Conservation (phyloP, 2,888 invertebrate genomes). For the Isotomurus palustris region DNA sequence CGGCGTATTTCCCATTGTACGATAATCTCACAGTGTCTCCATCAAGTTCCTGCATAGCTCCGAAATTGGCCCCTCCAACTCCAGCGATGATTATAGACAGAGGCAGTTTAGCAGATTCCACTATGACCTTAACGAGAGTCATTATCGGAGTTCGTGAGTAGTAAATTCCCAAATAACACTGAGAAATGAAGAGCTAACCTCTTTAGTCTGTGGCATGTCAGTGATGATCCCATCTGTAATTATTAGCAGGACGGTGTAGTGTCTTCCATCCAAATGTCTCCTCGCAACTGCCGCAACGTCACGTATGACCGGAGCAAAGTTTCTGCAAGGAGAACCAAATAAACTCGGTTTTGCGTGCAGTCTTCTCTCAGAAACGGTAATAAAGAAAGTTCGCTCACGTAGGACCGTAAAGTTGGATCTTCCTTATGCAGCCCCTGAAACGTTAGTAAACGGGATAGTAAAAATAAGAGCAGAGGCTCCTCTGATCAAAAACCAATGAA, state of each 20-base stretch:
- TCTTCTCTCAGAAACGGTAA: not conserved
- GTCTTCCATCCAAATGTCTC: constrained; percentile 49
- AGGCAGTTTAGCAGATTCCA: constrained; percentile 56
- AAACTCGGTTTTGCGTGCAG: not conserved
- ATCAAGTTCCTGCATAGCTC: constrained; percentile 57
- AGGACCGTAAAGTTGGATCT: constrained; percentile 55
- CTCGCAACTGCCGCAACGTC: constrained; percentile 51
- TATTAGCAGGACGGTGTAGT: constrained; percentile 56
- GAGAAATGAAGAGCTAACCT: too few relatives aligned
- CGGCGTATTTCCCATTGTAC: constrained; percentile 51
- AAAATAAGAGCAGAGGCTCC: too few relatives aligned
- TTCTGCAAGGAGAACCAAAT: constrained; percentile 45
- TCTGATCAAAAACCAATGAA: too few relatives aligned
- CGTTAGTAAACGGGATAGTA: not conserved
- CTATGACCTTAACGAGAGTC: constrained; percentile 49
- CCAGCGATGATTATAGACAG: constrained; percentile 61
- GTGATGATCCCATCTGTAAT: constrained; percentile 58
- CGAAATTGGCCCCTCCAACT: constrained; percentile 56
- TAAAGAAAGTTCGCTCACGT: constrained; percentile 48
- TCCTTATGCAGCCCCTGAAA: constrained; percentile 43
- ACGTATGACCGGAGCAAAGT: constrained; percentile 56
- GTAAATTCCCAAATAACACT: too few relatives aligned
- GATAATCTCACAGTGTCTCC: constrained; percentile 50
- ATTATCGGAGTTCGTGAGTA: too few relatives aligned
- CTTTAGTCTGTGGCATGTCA: constrained; percentile 56